Conservation (phyloP, 2,888 invertebrate species). For the Leucophenga maculata region DNA sequence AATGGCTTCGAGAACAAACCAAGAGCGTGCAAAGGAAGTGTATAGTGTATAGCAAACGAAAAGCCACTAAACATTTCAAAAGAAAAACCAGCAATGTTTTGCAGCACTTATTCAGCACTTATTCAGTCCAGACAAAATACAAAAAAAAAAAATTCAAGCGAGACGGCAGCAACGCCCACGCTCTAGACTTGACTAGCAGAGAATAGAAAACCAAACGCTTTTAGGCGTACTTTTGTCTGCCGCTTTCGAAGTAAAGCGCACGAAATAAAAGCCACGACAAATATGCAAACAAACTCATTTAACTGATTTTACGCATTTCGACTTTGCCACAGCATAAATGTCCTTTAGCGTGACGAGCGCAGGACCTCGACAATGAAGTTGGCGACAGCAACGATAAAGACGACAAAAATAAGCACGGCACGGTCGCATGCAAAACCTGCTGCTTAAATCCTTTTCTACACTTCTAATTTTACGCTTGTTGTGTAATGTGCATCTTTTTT, state of each 20-base stretch:
- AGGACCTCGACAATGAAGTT: too few relatives aligned
- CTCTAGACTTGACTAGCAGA: not conserved
- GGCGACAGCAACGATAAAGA: not conserved
- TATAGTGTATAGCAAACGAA: not conserved
- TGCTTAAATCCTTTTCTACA: slow-evolving; percentile 19
- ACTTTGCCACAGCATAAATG: slow-evolving; percentile 29
- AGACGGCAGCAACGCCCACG: not conserved
- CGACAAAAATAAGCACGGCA: not conserved
- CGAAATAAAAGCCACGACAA: slow-evolving; percentile 36
- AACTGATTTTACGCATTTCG: slow-evolving; percentile 59
- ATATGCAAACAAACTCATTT: slow-evolving; percentile 64
- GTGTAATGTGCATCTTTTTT: not conserved
- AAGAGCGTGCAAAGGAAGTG: too few relatives aligned
- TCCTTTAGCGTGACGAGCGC: not conserved
- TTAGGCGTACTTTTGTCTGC: slow-evolving; percentile 38
- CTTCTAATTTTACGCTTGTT: slow-evolving; percentile 23
- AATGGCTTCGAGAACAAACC: not conserved
- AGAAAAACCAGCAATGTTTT: not conserved
- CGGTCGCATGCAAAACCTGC: not conserved
- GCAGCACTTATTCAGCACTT: not conserved
- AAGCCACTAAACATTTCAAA: slow-evolving; percentile 3
- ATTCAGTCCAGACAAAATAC: not conserved
- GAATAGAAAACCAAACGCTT: slow-evolving; percentile 36
- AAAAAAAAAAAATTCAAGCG: not conserved
- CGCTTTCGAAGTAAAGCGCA: slow-evolving; percentile 12